Conservation (phyloP, 2,888 invertebrate genomes). For the Eupithecia vulgata region DNA sequence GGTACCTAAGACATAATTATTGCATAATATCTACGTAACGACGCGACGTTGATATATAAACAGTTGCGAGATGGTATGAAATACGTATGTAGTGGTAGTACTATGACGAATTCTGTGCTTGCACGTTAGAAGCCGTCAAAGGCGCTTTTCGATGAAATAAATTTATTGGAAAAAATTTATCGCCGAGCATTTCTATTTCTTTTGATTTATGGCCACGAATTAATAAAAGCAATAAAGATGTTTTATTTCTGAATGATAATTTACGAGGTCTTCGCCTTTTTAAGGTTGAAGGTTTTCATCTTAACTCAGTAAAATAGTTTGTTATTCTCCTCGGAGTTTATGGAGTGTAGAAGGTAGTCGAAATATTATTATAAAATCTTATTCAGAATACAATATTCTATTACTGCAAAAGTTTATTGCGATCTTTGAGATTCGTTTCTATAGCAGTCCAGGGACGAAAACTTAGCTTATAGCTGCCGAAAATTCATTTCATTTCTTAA, state of each 20-base stretch:
- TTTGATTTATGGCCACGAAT: constrained; percentile 7
- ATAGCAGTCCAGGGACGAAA: constrained; percentile 16
- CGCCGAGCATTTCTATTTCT: constrained; percentile 13
- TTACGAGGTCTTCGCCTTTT: constrained; percentile 16
- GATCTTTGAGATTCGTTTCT: constrained; percentile 17
- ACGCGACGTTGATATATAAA: not conserved
- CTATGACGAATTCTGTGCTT: not conserved
- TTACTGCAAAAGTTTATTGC: constrained; percentile 35
- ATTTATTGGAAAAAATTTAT: constrained; percentile 13
- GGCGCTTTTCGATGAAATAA: constrained; percentile 8
- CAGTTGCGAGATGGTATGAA: not conserved
- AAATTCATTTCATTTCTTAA: constrained; percentile 1
- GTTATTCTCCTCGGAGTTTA: constrained; percentile 40
- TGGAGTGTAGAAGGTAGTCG: constrained; percentile 30
- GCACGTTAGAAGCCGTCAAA: not conserved
- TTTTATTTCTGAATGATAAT: constrained; percentile 5
- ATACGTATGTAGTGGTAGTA: not conserved
- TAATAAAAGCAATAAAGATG: constrained; percentile 15
- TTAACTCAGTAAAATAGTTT: constrained; percentile 42
- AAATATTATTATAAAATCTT: constrained; percentile 39
- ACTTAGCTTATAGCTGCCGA: constrained; percentile 9
- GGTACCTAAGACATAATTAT: no score
- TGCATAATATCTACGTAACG: not conserved
- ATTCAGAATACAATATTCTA: constrained; percentile 33
- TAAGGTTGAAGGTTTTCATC: constrained; percentile 24